Evolutionary conservation across 2,797 vertebrate genomes (phyloP).

Genomic region (Craterocephalus amniculus): DNA sequence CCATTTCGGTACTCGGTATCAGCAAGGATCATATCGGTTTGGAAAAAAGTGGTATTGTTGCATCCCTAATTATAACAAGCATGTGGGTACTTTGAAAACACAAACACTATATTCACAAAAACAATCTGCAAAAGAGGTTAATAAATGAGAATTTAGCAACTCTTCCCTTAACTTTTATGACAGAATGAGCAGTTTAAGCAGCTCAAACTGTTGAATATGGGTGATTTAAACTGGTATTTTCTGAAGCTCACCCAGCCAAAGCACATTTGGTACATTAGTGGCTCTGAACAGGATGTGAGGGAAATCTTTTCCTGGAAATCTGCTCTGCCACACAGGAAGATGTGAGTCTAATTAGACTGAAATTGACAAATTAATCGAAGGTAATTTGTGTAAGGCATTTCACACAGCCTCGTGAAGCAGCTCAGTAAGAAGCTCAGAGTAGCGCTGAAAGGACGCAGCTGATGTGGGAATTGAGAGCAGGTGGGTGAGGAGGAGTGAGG

Average conservation of each 20-base stretch:
- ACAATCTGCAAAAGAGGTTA: no score
- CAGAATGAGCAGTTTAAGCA: background rate
- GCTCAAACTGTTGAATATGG: background rate
- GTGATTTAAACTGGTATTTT: no score
- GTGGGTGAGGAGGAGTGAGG: background rate
- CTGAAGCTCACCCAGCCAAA: background rate
- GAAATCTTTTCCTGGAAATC: constrained; percentile 25
- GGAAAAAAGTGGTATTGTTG: no score
- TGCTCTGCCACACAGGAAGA: constrained; percentile 7
- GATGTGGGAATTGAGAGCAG: constrained; percentile 5
- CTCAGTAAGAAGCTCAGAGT: background rate
- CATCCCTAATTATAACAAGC: no score
- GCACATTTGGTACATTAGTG: constrained; percentile 9
- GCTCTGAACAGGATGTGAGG: constrained; percentile 8
- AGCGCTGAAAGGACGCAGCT: background rate
- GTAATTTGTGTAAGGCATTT: background rate
- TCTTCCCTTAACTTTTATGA: background rate
- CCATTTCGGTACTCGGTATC: no score
- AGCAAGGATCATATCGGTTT: no score
- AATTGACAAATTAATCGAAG: background rate
- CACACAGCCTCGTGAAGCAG: background rate
- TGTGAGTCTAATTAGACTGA: background rate
- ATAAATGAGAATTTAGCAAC: no score
- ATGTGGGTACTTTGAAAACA: no score
- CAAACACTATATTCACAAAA: no score